A percentile compares a stretch with the other conserved stretches of the same genome.
Evolutionary conservation across 2,888 invertebrate genomes (phyloP).

Genomic region (Salpingus planirostris): DNA sequence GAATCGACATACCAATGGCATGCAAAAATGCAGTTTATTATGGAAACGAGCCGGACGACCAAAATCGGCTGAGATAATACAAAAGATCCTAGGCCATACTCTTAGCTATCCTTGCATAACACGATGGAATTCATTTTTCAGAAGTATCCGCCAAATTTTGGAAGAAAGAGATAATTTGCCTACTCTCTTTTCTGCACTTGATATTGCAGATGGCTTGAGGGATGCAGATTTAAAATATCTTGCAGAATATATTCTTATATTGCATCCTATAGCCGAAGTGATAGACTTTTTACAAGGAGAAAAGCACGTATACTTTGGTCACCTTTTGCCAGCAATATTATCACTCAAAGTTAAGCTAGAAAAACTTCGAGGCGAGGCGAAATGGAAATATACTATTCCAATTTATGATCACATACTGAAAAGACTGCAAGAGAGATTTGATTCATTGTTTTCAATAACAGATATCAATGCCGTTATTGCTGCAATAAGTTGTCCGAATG

Average conservation of each 20-base stretch:
- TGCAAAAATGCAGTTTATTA: conserved; percentile 12
- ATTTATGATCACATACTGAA: too few relatives aligned
- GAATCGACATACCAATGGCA: conserved; percentile 11
- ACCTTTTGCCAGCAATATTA: not conserved
- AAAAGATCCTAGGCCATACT: conserved; percentile 11
- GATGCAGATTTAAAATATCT: not conserved
- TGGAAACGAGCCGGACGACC: conserved; percentile 16
- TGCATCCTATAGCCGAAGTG: conserved; percentile 9
- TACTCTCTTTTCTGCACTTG: not conserved
- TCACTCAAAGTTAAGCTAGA: too few relatives aligned
- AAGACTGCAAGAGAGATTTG: too few relatives aligned
- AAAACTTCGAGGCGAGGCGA: too few relatives aligned
- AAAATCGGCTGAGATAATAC: conserved; percentile 15
- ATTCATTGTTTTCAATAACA: too few relatives aligned
- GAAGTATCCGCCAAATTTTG: conserved; percentile 12
- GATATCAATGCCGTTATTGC: too few relatives aligned
- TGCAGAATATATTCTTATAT: conserved; percentile 1
- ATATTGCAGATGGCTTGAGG: not conserved
- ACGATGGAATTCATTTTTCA: conserved; percentile 13
- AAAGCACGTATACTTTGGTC: conserved; percentile 9
- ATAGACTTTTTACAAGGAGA: conserved; percentile 13
- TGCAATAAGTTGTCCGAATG: too few relatives aligned
- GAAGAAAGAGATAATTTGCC: not conserved
- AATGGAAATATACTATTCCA: too few relatives aligned
- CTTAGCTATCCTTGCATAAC: conserved; percentile 15